phyloP scores from a whole-genome alignment of 2,113 vertebrate genomes.

The Salvator merianae region DNA sequence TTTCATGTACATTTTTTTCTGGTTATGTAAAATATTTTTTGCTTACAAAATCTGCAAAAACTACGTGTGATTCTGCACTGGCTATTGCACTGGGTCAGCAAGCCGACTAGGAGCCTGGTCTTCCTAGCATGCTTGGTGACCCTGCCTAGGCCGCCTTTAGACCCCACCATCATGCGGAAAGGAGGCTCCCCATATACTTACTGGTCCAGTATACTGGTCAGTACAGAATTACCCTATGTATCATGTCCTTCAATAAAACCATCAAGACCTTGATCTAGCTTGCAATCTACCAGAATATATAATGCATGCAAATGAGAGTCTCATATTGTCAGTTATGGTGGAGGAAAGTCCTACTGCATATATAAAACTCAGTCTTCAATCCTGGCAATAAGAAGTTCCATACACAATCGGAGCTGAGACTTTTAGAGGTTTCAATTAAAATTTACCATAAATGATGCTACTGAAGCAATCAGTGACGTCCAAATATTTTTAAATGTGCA shows the following conservation, averaged over 20 bases:
- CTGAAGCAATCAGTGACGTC: neutral
- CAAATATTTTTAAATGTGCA: neutral
- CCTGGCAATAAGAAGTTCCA: neutral
- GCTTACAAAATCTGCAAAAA: conserved; percentile 3
- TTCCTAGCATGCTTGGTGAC: too few species aligned
- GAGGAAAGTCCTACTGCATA: neutral
- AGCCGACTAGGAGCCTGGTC: too few species aligned
- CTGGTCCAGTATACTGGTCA: too few species aligned
- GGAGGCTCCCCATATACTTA: too few species aligned
- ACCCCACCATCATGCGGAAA: too few species aligned
- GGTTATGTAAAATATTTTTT: neutral
- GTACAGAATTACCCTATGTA: neutral
- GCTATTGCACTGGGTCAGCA: too few species aligned
- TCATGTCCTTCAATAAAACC: neutral
- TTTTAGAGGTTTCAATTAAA: neutral
- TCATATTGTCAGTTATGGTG: neutral
- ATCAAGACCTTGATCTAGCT: neutral
- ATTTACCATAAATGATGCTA: fast-evolving
- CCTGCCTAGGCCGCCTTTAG: too few species aligned
- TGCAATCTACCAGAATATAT: neutral
- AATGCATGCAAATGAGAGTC: neutral
- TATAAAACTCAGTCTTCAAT: neutral
- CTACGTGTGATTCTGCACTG: neutral
- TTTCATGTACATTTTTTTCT: neutral
- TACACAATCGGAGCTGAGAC: neutral